Conservation (phyloP, 2,113 vertebrate genomes). For the Myanophis thanlyinensis region DNA sequence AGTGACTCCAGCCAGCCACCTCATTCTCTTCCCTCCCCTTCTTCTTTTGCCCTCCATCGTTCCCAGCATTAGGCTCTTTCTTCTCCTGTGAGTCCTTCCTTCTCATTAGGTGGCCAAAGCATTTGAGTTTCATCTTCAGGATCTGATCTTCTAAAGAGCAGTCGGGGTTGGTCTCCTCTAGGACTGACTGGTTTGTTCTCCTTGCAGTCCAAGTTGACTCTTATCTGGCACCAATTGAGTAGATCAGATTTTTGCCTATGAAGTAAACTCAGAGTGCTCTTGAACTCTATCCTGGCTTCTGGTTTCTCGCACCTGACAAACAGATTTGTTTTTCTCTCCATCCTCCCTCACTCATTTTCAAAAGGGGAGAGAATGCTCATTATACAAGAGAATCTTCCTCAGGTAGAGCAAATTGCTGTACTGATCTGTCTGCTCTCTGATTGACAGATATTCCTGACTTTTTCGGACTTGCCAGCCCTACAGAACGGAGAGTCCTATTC, state of each 20-base stretch:
- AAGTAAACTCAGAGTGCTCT: not conserved
- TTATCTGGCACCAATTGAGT: not conserved
- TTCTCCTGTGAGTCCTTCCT: no score
- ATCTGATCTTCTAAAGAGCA: no score
- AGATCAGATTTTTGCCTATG: not conserved
- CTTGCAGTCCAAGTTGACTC: no score
- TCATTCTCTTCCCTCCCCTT: no score
- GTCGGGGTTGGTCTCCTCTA: no score
- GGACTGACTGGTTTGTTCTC: no score
- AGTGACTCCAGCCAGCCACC: no score
- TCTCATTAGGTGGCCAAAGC: no score
- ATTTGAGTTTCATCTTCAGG: no score
- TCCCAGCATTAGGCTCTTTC: no score
- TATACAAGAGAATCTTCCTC: not conserved
- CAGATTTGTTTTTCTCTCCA: not conserved
- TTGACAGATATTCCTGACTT: slow-evolving; percentile 81
- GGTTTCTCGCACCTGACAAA: not conserved
- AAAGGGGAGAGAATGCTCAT: not conserved
- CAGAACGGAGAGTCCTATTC: slow-evolving; percentile 81
- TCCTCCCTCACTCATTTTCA: not conserved
- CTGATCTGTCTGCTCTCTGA: slow-evolving; percentile 38
- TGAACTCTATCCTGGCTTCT: not conserved
- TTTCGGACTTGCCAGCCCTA: slow-evolving; percentile 82
- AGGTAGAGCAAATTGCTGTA: slow-evolving; percentile 16
- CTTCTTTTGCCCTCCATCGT: no score